These are phyloP conservation scores for Callithrix jacchus DNA, from an alignment of 2,113 vertebrate species.

Conservation along the genomic window DNA sequence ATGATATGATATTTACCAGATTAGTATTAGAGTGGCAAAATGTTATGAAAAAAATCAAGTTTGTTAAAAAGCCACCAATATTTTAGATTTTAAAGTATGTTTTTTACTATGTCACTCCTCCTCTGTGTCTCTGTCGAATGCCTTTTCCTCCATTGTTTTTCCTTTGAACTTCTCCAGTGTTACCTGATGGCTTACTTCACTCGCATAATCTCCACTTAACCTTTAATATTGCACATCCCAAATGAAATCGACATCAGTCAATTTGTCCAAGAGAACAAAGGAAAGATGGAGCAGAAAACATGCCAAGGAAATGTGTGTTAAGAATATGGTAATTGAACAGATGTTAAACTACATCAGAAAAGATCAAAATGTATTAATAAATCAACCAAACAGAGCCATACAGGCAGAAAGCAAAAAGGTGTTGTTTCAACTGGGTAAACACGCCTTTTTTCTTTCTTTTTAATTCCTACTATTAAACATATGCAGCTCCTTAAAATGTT, in stretches of 20 bases:
- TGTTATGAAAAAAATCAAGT: not conserved
- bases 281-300: constrained; percentile 55
- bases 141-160: not conserved
- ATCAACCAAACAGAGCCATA: constrained; percentile 63
- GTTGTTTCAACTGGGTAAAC: constrained; percentile 64
- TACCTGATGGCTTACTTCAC: constrained; percentile 57
- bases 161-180: constrained; percentile 53
- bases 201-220: constrained; percentile 70
- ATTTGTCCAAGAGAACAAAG: constrained; percentile 69
- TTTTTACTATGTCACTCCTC: not conserved
- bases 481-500: not conserved
- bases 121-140: not conserved
- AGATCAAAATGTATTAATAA: constrained; percentile 70
- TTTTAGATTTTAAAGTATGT: not conserved
- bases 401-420: constrained; percentile 64
- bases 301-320: constrained; percentile 58
- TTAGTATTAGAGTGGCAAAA: not conserved
- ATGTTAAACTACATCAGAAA: constrained; percentile 68
- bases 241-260: constrained; percentile 68
- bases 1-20: not conserved
- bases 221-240: constrained; percentile 64
- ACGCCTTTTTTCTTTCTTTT: not conserved
- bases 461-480: not conserved
- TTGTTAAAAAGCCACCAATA: not conserved
- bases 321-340: constrained; percentile 74